A percentile compares a stretch with the other conserved stretches of the same genome.
Conservation (phyloP, 2,113 vertebrate genomes). For the Lamprotornis superbus region DNA sequence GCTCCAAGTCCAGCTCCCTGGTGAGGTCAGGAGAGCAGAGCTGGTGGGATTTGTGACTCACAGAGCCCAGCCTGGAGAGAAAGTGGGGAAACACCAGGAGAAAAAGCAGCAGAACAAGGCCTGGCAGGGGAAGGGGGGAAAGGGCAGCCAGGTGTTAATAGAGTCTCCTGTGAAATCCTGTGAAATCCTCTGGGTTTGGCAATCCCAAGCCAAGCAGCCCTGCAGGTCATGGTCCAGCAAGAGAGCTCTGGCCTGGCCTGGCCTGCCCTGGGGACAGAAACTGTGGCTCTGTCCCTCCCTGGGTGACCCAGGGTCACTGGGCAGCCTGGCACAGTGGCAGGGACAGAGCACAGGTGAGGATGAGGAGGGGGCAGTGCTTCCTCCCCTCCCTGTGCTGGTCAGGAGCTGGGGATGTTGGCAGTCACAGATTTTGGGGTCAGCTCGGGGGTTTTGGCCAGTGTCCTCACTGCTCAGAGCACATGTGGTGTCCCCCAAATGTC, state of each 20-base stretch:
- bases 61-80: not conserved
- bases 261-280: not conserved
- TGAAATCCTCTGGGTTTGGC: slow-evolving; percentile 23
- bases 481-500: not conserved
- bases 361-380: not conserved
- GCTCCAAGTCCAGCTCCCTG: not conserved
- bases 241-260: not conserved
- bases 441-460: not conserved
- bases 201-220: slow-evolving; percentile 17
- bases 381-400: not conserved
- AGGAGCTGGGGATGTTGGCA: not conserved
- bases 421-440: accelerated
- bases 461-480: not conserved
- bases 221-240: not conserved
- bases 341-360: not conserved
- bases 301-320: not conserved
- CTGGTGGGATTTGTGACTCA: not conserved
- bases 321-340: not conserved
- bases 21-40: not conserved
- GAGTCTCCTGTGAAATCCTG: not conserved
- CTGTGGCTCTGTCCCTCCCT: not conserved
- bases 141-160: not conserved
- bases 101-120: not conserved
- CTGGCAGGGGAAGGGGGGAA: not conserved
- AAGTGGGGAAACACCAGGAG: not conserved